phyloP scores from a whole-genome alignment of 2,888 invertebrate genomes.

The Eilema sororculum region DNA sequence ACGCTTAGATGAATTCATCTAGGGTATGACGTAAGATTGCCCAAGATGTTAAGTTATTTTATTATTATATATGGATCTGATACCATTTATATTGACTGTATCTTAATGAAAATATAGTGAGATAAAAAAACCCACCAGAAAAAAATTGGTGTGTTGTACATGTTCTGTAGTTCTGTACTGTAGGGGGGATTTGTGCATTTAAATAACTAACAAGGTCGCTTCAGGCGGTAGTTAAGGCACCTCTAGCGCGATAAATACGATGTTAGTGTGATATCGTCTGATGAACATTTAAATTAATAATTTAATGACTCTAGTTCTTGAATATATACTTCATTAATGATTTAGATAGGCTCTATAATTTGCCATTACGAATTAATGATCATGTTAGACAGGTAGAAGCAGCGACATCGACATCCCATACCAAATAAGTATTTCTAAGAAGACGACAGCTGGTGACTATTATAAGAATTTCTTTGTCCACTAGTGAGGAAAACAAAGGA shows the following conservation, averaged over 20 bases:
- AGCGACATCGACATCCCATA: background rate
- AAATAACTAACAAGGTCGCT: constrained; percentile 18
- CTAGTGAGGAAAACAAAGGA: no score
- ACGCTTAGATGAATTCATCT: no score
- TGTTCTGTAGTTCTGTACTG: no score
- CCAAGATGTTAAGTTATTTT: constrained; percentile 16
- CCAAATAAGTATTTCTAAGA: background rate
- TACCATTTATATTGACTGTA: background rate
- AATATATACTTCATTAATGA: background rate
- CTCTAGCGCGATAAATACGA: constrained; percentile 11
- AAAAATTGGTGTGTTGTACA: background rate
- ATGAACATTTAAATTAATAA: constrained; percentile 5
- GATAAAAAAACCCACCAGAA: constrained; percentile 5
- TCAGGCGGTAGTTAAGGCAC: constrained; percentile 6
- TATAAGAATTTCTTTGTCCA: no score
- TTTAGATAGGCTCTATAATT: background rate
- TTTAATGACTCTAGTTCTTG: background rate
- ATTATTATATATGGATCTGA: constrained; percentile 5
- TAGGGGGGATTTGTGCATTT: constrained; percentile 13
- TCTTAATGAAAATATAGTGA: background rate
- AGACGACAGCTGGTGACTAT: no score
- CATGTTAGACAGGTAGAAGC: background rate
- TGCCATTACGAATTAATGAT: background rate
- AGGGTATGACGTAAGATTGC: constrained; percentile 42
- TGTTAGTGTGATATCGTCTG: constrained; percentile 15